Evolutionary conservation across 1,140 invertebrate genomes (phyloP), one percentile per base, ranked within the genome.

Genomic region (Nasonia longicornis): DNA sequence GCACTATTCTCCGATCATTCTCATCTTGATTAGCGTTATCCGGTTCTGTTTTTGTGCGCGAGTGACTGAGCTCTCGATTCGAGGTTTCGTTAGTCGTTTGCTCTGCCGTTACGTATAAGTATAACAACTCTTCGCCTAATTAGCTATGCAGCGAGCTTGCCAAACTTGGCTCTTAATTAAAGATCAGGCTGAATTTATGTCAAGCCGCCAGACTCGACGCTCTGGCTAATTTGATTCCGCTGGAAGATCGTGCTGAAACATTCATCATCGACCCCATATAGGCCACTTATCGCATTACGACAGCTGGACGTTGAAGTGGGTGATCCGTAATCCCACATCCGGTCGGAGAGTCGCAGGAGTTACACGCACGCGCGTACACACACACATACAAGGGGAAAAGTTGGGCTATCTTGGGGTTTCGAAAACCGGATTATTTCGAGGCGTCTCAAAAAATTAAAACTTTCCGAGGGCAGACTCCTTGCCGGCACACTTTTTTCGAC

Each of bases 161-260:
- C n/a, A 66, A 81, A 77, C 74, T 81, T 81, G 70, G 35, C 80
- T 72, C 66, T 81, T 81, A 81, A 81, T 77, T 77, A 77, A 77
- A 72, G 48, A 77, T 52, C 67, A 31, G 31, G 69, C 22, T 63
- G 71, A 77, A 77, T 81, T 72, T 72, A 77, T 66, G 58, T 71
- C 48, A 45, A 73, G 45, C 2, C 26, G 22, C 38, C 70, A 76
- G 22, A 31, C 10, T 12, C 52, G 64, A 8, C 14, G 26, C 20
- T 7, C 42, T 6, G 20, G 58, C 73, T 76, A 70, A 81, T 71
- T 75, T 16, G 29, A 76, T 75, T 70, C 4, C 45, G 12, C 20
- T 58, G 1, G 35, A 74, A 12, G 35, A 79, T 45, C 10, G 58
- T 16, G 22, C 75, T 35, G 26, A 70, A 42, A 58, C 73, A 66